Percentiles rank a stretch among this genome's conserved stretches.
These are phyloP conservation scores for Incurvaria masculella DNA, from an alignment of 2,888 invertebrate genomes.

Conservation along the genomic window DNA sequence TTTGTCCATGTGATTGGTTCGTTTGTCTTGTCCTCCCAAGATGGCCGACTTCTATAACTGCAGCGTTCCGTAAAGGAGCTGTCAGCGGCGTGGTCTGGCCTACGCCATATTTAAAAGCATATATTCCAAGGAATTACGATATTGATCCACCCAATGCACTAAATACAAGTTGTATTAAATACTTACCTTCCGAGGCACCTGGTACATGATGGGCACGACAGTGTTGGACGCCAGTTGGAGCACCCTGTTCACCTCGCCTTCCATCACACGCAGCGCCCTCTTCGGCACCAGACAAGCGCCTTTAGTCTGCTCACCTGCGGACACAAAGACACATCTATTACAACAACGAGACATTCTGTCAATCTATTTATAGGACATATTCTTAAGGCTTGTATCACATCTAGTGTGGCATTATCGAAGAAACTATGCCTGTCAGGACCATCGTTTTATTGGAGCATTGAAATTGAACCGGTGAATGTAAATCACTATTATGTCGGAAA, in stretches of 20 bases:
- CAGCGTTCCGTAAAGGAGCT: too few relatives aligned
- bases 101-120: too few relatives aligned
- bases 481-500: too few relatives aligned
- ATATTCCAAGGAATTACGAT: too few relatives aligned
- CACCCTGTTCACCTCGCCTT: constrained; percentile 91
- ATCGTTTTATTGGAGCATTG: too few relatives aligned
- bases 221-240: constrained; percentile 82
- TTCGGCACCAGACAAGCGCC: constrained; percentile 93
- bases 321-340: not conserved
- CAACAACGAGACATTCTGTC: not conserved
- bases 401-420: not conserved
- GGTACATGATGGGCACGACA: constrained; percentile 92
- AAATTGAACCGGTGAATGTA: too few relatives aligned
- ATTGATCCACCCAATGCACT: too few relatives aligned
- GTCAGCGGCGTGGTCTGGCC: too few relatives aligned
- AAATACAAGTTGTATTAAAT: too few relatives aligned
- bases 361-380: not conserved
- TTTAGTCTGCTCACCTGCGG: constrained; percentile 85
- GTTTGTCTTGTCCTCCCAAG: too few relatives aligned
- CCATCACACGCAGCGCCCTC: constrained; percentile 92
- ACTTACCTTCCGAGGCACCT: constrained; percentile 84
- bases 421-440: not conserved
- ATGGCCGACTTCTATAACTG: too few relatives aligned
- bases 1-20: too few relatives aligned
- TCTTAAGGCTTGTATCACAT: not conserved